Evolutionary conservation across 2,888 invertebrate genomes (phyloP).

Genomic region (Papilio protenor): DNA sequence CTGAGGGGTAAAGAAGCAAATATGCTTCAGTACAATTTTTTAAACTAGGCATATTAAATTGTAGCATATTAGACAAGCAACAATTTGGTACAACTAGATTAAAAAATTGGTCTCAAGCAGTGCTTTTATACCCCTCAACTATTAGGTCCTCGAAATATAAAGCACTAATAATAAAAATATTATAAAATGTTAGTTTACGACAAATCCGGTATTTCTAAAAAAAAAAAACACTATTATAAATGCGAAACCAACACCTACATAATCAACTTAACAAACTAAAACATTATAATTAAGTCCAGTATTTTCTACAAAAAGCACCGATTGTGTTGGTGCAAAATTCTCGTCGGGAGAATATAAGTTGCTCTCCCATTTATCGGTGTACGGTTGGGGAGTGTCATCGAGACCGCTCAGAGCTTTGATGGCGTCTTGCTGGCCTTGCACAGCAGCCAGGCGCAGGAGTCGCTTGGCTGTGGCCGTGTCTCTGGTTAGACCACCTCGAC

Average conservation of each 20-base stretch:
- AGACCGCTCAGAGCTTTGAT: slow-evolving; percentile 77
- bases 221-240: neutral
- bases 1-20: too few species aligned
- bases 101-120: too few species aligned
- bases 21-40: too few species aligned
- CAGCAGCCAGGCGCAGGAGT: slow-evolving; percentile 82
- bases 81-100: too few species aligned
- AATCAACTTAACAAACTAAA: slow-evolving; percentile 54
- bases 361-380: slow-evolving; percentile 56
- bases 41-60: too few species aligned
- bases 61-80: too few species aligned
- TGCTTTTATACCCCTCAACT: neutral
- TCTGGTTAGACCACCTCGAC: slow-evolving; percentile 83
- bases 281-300: slow-evolving; percentile 53
- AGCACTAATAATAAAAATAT: slow-evolving; percentile 15
- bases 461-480: slow-evolving; percentile 80
- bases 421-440: slow-evolving; percentile 85
- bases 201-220: neutral
- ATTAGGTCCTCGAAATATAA: neutral
- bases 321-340: slow-evolving; percentile 64
- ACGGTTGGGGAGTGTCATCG: slow-evolving; percentile 58
- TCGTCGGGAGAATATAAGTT: slow-evolving; percentile 52
- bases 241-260: slow-evolving; percentile 41
- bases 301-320: slow-evolving; percentile 71
- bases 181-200: neutral